phyloP scores from a whole-genome alignment of 2,888 invertebrate species.

The Helleia helle region DNA sequence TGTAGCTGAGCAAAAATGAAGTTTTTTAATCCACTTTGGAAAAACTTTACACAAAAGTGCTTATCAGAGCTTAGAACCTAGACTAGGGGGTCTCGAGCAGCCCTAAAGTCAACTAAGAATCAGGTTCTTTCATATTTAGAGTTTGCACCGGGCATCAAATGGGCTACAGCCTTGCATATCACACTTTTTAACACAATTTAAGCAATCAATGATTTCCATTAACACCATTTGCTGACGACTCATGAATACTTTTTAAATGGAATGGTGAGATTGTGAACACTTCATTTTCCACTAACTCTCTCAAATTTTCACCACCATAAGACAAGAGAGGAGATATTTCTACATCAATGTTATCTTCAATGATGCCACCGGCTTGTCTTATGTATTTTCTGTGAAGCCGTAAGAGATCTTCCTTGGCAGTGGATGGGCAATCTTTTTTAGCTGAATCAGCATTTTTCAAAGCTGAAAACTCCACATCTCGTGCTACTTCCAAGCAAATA shows the following conservation, averaged over 20 bases:
- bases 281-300: constrained; percentile 77
- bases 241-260: constrained; percentile 66
- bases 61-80: too few relatives aligned
- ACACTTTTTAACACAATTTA: too few relatives aligned
- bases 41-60: too few relatives aligned
- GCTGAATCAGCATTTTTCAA: constrained; percentile 93
- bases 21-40: too few relatives aligned
- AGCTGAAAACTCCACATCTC: constrained; percentile 96
- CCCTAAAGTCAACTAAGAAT: too few relatives aligned
- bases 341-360: constrained; percentile 78
- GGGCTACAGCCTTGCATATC: too few relatives aligned
- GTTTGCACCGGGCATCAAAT: too few relatives aligned
- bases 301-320: constrained; percentile 91
- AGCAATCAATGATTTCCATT: constrained; percentile 47
- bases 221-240: constrained; percentile 42
- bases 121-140: too few relatives aligned
- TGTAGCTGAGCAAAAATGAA: too few relatives aligned
- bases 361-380: constrained; percentile 84
- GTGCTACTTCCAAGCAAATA: constrained; percentile 92
- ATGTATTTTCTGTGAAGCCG: constrained; percentile 86
- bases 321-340: constrained; percentile 95
- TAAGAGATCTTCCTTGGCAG: constrained; percentile 85
- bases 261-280: constrained; percentile 78
- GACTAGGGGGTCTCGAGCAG: too few relatives aligned
- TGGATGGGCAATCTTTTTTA: constrained; percentile 92